Evolutionary conservation across 2,888 invertebrate genomes (phyloP).

Genomic region (Lasioglossum vierecki): DNA sequence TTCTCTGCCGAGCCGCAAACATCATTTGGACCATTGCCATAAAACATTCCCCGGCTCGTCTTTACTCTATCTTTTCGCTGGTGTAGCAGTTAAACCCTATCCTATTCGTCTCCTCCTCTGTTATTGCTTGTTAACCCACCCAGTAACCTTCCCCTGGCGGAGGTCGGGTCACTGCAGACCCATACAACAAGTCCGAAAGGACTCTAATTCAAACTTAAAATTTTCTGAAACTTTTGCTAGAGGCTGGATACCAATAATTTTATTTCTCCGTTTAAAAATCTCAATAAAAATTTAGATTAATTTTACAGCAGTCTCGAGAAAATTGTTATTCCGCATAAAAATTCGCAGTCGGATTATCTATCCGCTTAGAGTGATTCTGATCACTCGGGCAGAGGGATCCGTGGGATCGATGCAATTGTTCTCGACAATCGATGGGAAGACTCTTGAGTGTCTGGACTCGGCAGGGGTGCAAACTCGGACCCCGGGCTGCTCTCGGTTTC

Average conservation of each 20-base stretch:
- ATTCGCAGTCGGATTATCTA: not conserved
- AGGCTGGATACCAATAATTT: too few relatives aligned
- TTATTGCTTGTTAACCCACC: slow-evolving; percentile 60
- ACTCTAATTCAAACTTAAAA: not conserved
- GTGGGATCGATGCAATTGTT: not conserved
- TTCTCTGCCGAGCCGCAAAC: slow-evolving; percentile 38
- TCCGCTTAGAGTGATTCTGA: not conserved
- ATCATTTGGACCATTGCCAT: slow-evolving; percentile 54
- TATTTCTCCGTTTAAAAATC: too few relatives aligned
- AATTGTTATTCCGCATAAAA: not conserved
- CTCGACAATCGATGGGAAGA: not conserved
- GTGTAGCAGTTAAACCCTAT: slow-evolving; percentile 57
- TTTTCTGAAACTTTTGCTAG: not conserved
- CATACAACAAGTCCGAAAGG: not conserved
- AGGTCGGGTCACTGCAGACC: not conserved
- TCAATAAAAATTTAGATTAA: too few relatives aligned
- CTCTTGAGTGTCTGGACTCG: not conserved
- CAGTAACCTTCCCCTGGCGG: not conserved
- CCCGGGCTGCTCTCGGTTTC: not conserved
- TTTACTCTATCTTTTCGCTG: slow-evolving; percentile 49
- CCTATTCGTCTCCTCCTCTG: slow-evolving; percentile 30
- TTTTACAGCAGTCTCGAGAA: not conserved
- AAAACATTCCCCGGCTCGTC: slow-evolving; percentile 42
- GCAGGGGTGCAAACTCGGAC: not conserved
- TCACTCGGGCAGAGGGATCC: too few relatives aligned